Base-by-base conservation (phyloP, 2,113 vertebrate species). In the Mesocricetus auratus region DNA sequence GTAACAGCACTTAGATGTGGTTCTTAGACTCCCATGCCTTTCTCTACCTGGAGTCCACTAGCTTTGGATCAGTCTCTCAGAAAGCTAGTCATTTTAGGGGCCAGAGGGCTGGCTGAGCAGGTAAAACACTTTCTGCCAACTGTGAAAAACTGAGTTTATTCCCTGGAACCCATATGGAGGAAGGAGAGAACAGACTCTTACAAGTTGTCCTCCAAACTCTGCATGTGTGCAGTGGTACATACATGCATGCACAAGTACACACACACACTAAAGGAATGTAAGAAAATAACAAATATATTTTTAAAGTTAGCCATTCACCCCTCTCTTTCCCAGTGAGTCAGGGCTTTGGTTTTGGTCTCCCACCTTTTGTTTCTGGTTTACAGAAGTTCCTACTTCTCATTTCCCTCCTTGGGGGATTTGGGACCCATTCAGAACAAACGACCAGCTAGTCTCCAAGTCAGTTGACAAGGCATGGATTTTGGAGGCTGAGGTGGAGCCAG, bases 271-370 rank as follows among this genome's bases (percentile, higher is more conserved):
- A 64, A 85, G 29, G 24, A 29, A 17, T 62, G 3, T 45, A 45
- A 5, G 24, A 83, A 81, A 64, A 82, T 60, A 3, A 0, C 36
- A 60, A 39, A 42, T 1, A 13, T 75, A 2, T 31, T 60, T 39
- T 19, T 15, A 1, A 50, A n/a, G 31, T 36, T 69, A n/a, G 29
- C 21, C 29, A 64, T 66, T 24, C 6, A 21, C 19, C 82, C 19
- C 50, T 74, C n/a, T 71, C 86, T 15, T 58, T 88, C 15, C 24
- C 73, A 53, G 7, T n/a, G 39, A 45, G 4, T 17, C 22, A 36
- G 17, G 45, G 21, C n/a, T 89, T 96, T 96, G 45, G 64, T 92
- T 74, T 93, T 73, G 31, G 21, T n/a, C 24, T 85, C 29, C 3
- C 36, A 47, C 16, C 29, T 78, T 82, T 90, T 53, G 36, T 74